These are phyloP conservation scores for Thymallus thymallus DNA, from an alignment of 2,113 vertebrate genomes.

Conservation along the genomic window DNA sequence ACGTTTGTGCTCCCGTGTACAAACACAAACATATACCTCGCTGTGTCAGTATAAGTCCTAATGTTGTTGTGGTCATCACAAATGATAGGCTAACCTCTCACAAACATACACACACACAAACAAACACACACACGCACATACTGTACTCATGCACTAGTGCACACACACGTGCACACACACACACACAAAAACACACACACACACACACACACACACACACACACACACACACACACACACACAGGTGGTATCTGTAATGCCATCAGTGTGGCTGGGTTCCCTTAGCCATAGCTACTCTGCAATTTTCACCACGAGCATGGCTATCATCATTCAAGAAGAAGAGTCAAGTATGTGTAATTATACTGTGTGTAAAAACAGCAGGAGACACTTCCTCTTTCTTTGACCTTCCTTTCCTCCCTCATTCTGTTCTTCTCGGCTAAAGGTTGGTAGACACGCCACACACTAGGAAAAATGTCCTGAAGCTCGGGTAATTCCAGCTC, in stretches of 20 bases:
- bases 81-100: neutral
- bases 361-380: slow-evolving; percentile 71
- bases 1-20: neutral
- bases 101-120: neutral
- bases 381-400: slow-evolving; percentile 67
- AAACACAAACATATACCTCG: neutral
- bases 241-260: too few relatives aligned
- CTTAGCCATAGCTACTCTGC: too few relatives aligned
- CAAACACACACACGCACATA: neutral
- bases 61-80: neutral
- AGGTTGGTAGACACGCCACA: slow-evolving; percentile 59
- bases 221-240: neutral
- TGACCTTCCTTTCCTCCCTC: slow-evolving; percentile 24
- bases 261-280: too few relatives aligned
- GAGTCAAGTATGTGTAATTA: slow-evolving; percentile 81
- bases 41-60: neutral
- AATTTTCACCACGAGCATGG: neutral
- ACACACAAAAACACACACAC: neutral
- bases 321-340: slow-evolving; percentile 52
- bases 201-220: neutral
- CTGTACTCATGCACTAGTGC: too few relatives aligned
- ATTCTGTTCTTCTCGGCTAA: slow-evolving; percentile 38
- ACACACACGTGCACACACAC: too few relatives aligned
- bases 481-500: slow-evolving; percentile 60
- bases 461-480: slow-evolving; percentile 33